These are phyloP conservation scores for Dynastes maya DNA, from an alignment of 2,888 invertebrate genomes.

Conservation along the genomic window DNA sequence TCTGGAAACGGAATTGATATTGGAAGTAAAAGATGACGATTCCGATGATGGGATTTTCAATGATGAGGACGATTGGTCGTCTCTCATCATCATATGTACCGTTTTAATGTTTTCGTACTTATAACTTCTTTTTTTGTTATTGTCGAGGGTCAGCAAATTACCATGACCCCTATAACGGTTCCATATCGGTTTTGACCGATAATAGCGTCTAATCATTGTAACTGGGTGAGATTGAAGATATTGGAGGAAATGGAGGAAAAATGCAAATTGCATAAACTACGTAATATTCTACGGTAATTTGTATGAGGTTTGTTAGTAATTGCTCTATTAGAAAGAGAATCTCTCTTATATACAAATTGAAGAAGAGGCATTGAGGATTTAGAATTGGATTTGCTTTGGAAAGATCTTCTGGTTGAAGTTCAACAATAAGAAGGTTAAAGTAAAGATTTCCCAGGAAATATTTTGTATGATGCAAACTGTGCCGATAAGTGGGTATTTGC, in stretches of 20 bases:
- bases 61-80: not conserved
- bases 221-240: not conserved
- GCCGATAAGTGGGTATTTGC: no score
- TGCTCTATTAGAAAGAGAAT: not conserved
- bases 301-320: not conserved
- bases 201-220: not conserved
- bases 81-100: not conserved
- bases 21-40: not conserved
- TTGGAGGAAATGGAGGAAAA: constrained; percentile 1
- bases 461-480: no score
- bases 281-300: not conserved
- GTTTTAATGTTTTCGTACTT: constrained; percentile 11
- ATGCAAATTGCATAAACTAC: not conserved
- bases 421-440: no score
- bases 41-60: not conserved
- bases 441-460: no score
- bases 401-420: no score
- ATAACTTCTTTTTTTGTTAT: not conserved
- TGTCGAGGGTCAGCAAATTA: not conserved
- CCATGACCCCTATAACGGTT: not conserved
- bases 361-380: no score
- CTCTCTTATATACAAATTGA: no score
- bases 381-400: no score
- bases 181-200: not conserved
- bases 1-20: not conserved